These are phyloP conservation scores for Prosopocoilus inquinatus DNA, from an alignment of 2,888 invertebrate genomes.

Conservation along the genomic window DNA sequence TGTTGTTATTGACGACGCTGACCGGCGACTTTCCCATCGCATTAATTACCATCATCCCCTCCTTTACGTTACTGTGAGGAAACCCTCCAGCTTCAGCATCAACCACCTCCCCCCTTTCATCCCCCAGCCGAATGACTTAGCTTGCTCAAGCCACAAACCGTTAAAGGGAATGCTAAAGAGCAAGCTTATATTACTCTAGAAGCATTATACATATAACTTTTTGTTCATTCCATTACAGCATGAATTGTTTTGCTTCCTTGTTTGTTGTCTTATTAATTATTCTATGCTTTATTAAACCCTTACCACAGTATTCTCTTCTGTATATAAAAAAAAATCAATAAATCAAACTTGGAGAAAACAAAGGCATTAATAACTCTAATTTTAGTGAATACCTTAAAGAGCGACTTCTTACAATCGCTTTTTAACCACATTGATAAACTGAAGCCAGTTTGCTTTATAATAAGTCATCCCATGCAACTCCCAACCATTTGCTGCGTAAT, in stretches of 20 bases:
- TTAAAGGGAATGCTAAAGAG: conserved; percentile 38
- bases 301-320: conserved; percentile 9
- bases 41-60: conserved; percentile 33
- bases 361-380: too few relatives aligned
- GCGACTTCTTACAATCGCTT: too few relatives aligned
- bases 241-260: conserved; percentile 25
- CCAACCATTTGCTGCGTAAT: too few relatives aligned
- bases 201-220: conserved; percentile 30
- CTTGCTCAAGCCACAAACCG: conserved; percentile 32
- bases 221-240: conserved; percentile 25
- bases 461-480: too few relatives aligned
- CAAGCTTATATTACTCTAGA: conserved; percentile 30
- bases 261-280: conserved; percentile 32
- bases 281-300: conserved; percentile 10
- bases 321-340: too few relatives aligned
- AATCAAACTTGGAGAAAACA: too few relatives aligned
- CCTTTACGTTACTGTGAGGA: conserved; percentile 3
- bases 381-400: too few relatives aligned
- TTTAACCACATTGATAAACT: too few relatives aligned
- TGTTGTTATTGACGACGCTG: conserved; percentile 10
- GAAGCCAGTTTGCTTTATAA: too few relatives aligned
- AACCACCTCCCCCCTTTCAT: too few relatives aligned
- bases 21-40: conserved; percentile 33
- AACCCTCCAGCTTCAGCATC: conserved; percentile 13
- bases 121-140: conserved; percentile 35